These are phyloP conservation scores for Trissolcus japonicus DNA, from an alignment of 2,888 invertebrate species.

Conservation along the genomic window DNA sequence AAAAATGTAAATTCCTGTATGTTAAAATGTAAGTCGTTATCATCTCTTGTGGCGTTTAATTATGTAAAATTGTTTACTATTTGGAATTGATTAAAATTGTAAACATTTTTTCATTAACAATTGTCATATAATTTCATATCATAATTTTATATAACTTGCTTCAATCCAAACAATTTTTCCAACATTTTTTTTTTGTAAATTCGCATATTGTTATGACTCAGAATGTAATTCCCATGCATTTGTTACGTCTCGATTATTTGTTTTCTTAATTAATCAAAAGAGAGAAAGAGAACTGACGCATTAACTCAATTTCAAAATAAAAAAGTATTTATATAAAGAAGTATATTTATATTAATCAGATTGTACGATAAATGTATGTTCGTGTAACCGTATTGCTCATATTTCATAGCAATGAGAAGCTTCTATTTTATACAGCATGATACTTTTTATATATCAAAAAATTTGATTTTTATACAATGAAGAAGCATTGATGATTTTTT, in stretches of 20 bases:
- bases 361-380: conserved; percentile 32
- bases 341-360: conserved; percentile 40
- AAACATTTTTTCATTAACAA: too few species aligned
- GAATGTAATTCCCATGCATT: conserved; percentile 5
- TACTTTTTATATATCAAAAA: conserved; percentile 33
- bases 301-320: conserved; percentile 33
- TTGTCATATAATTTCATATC: neutral
- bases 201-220: neutral
- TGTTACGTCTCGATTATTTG: too few species aligned
- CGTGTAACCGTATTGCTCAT: conserved; percentile 31
- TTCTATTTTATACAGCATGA: conserved; percentile 38
- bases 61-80: too few species aligned
- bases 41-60: too few species aligned
- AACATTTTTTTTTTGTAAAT: too few species aligned
- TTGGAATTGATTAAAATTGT: too few species aligned
- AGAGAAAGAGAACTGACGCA: conserved; percentile 46
- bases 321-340: conserved; percentile 45
- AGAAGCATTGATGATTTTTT: conserved; percentile 5
- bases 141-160: neutral
- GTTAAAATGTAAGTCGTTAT: conserved; percentile 17
- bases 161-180: too few species aligned
- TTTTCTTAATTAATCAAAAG: conserved; percentile 15
- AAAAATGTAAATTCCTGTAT: conserved; percentile 33
- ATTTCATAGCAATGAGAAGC: conserved; percentile 33
- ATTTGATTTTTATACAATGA: conserved; percentile 27